Evolutionary conservation across 2,888 invertebrate genomes (phyloP).

Genomic region (Tethea ocularis): DNA sequence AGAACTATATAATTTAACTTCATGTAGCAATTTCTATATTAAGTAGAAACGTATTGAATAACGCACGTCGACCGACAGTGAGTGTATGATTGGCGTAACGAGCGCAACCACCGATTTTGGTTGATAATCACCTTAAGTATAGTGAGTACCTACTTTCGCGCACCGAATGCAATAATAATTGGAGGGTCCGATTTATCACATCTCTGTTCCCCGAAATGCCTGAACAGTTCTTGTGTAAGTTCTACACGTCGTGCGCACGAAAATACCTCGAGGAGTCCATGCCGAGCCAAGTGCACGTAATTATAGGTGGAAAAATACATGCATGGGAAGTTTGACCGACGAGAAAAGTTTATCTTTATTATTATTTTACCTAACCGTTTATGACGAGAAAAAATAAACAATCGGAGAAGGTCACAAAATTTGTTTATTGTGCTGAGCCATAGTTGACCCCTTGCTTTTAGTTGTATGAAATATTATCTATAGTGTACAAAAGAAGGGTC

Average conservation of each 20-base stretch:
- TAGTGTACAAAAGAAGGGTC: conserved; percentile 70
- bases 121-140: conserved; percentile 79
- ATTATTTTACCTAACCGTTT: conserved; percentile 68
- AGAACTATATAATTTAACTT: conserved; percentile 3
- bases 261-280: conserved; percentile 76
- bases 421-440: conserved; percentile 61
- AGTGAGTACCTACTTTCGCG: conserved; percentile 77
- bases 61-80: conserved; percentile 22
- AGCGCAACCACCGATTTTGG: conserved; percentile 78
- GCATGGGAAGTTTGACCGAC: conserved; percentile 67
- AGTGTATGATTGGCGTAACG: conserved; percentile 76
- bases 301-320: conserved; percentile 79
- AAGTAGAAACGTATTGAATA: conserved; percentile 16
- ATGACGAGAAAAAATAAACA: conserved; percentile 68
- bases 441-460: conserved; percentile 63
- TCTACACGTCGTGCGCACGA: conserved; percentile 80
- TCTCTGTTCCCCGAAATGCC: conserved; percentile 78
- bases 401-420: conserved; percentile 44
- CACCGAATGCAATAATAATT: conserved; percentile 81
- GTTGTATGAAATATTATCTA: conserved; percentile 58
- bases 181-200: conserved; percentile 82
- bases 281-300: conserved; percentile 74
- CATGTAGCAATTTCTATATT: conserved; percentile 7
- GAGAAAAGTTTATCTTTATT: conserved; percentile 61
- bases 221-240: conserved; percentile 79